Conservation (phyloP, 2,797 vertebrate species). For the Chiloscyllium punctatum region DNA sequence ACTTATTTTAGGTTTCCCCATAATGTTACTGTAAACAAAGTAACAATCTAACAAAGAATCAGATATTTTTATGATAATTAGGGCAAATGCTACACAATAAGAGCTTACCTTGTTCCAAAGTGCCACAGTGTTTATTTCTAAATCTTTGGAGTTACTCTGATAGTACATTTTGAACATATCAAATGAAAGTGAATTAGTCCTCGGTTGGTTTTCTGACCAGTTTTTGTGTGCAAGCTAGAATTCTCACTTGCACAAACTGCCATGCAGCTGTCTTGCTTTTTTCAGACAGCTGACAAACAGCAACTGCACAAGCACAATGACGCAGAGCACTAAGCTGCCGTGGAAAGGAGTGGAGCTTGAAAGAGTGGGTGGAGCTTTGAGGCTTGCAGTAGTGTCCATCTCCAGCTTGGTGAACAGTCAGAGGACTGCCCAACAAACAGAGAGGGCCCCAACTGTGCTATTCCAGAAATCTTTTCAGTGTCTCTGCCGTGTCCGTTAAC, state of each 20-base stretch:
- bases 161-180: slow-evolving; percentile 27
- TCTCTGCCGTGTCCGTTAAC: slow-evolving; percentile 8
- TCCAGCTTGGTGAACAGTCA: slow-evolving; percentile 21
- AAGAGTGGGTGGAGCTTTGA: slow-evolving; percentile 26
- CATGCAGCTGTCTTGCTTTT: slow-evolving; percentile 33
- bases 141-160: slow-evolving; percentile 17
- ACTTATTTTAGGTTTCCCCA: not conserved
- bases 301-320: slow-evolving; percentile 36
- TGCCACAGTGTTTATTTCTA: not conserved
- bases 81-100: slow-evolving; percentile 6
- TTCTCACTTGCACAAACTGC: slow-evolving; percentile 32
- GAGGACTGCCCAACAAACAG: not conserved
- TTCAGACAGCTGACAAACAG: slow-evolving; percentile 37
- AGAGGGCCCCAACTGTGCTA: slow-evolving; percentile 28
- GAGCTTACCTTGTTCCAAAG: slow-evolving; percentile 36
- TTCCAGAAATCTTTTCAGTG: slow-evolving; percentile 29
- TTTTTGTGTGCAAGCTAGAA: not conserved
- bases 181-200: not conserved
- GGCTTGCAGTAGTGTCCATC: slow-evolving; percentile 36
- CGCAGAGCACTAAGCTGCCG: slow-evolving; percentile 30
- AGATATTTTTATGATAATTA: not conserved
- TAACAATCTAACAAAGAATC: not conserved
- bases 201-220: not conserved
- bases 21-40: not conserved
- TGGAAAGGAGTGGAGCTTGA: slow-evolving; percentile 23